A percentile compares a stretch with the other conserved stretches of the same genome.
Conservation (phyloP, 2,113 vertebrate genomes). For the Rissa tridactyla region DNA sequence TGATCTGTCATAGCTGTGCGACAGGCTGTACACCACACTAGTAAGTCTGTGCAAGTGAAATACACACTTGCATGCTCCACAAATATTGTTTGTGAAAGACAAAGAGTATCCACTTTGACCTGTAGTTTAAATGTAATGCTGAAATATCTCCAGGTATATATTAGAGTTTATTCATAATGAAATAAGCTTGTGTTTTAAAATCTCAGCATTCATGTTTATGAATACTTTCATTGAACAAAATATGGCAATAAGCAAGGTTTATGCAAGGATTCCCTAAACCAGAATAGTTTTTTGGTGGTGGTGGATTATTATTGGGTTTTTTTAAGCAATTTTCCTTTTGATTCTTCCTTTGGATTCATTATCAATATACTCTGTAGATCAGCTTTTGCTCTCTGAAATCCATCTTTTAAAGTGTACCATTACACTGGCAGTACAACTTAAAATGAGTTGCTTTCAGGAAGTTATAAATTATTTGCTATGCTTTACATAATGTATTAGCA, state of each 20-base stretch:
- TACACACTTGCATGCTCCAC: background rate
- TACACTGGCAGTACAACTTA: background rate
- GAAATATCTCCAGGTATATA: background rate
- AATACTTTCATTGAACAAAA: background rate
- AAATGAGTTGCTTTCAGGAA: background rate
- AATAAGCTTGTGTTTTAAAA: background rate
- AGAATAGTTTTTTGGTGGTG: background rate
- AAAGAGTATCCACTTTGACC: background rate
- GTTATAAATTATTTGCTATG: conserved; percentile 35
- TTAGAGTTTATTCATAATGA: background rate
- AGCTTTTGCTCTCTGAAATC: background rate
- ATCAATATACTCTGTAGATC: background rate
- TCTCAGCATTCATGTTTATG: background rate
- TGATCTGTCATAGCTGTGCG: background rate
- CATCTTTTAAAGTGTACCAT: background rate
- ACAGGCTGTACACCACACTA: background rate
- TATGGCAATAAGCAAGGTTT: background rate
- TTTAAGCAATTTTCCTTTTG: background rate
- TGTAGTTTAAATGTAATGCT: background rate
- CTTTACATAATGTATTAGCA: conserved; percentile 19
- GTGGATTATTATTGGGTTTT: background rate
- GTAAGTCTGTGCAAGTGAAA: background rate
- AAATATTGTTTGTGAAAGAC: background rate
- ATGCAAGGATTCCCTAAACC: background rate
- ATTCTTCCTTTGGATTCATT: background rate